Percentiles rank a stretch among this genome's conserved stretches.
These are phyloP conservation scores for Saccostrea echinata DNA, from an alignment of 1,140 invertebrate genomes.

Conservation along the genomic window DNA sequence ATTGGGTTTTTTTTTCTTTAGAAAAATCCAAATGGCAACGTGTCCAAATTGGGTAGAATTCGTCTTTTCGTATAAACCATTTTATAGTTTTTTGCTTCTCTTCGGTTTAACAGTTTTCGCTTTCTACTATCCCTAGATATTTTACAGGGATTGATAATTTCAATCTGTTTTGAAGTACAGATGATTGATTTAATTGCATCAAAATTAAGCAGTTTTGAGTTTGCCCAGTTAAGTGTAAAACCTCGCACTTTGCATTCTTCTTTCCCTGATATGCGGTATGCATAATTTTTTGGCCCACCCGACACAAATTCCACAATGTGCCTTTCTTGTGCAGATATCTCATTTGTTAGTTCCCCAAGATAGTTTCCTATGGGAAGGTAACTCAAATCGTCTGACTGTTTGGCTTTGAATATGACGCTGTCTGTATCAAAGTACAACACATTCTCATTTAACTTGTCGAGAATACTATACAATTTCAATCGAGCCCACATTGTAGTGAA, in stretches of 20 bases:
- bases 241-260: conserved; percentile 42
- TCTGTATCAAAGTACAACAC: conserved; percentile 65
- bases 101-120: conserved; percentile 39
- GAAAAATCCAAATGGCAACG: conserved; percentile 50
- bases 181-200: conserved; percentile 45
- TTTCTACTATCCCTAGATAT: conserved; percentile 45
- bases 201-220: conserved; percentile 46
- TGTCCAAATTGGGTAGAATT: conserved; percentile 39
- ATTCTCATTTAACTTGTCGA: too few species aligned
- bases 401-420: conserved; percentile 41
- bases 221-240: conserved; percentile 43
- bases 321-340: conserved; percentile 19
- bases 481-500: conserved; percentile 79
- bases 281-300: conserved; percentile 45
- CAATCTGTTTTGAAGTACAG: conserved; percentile 40
- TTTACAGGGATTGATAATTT: conserved; percentile 47
- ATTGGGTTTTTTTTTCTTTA: conserved; percentile 7
- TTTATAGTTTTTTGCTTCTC: conserved; percentile 51
- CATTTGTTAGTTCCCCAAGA: conserved; percentile 46
- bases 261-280: conserved; percentile 30
- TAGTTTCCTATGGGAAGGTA: conserved; percentile 49
- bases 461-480: conserved; percentile 77
- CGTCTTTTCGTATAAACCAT: conserved; percentile 53
- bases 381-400: conserved; percentile 15
- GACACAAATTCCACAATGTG: conserved; percentile 49